Conservation (phyloP, 2,797 vertebrate genomes). For the Moxostoma hubbsi region DNA sequence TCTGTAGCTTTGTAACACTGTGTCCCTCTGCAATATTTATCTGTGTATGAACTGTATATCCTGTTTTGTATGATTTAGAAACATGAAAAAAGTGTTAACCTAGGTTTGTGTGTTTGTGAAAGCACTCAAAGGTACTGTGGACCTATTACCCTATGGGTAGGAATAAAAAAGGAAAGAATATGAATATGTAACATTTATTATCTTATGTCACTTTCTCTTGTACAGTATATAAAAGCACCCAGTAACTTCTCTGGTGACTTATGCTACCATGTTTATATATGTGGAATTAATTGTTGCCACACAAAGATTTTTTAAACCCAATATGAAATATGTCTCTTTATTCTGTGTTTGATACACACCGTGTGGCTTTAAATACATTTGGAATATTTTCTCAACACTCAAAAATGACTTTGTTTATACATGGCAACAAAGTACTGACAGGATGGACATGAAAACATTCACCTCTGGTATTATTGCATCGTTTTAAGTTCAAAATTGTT, state of each 20-base stretch:
- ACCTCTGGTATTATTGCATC: background rate
- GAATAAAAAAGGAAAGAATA: slow-evolving; percentile 91
- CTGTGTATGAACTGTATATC: slow-evolving; percentile 77
- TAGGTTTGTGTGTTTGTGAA: slow-evolving; percentile 97
- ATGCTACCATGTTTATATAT: slow-evolving; percentile 82
- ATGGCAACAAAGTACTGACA: slow-evolving; percentile 6
- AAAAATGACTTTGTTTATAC: background rate
- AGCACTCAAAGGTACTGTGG: slow-evolving; percentile 94
- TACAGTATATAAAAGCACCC: slow-evolving; percentile 93
- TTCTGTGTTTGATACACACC: slow-evolving; percentile 19
- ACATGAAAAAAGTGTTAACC: slow-evolving; percentile 85
- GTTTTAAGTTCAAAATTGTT: background rate
- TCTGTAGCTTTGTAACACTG: slow-evolving; percentile 90
- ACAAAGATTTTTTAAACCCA: slow-evolving; percentile 84
- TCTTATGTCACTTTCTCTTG: slow-evolving; percentile 92
- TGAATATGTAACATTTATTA: slow-evolving; percentile 91
- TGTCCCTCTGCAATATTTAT: slow-evolving; percentile 74
- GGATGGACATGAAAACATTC: background rate
- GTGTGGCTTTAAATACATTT: too few species aligned
- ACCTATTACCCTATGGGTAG: slow-evolving; percentile 99
- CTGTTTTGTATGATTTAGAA: slow-evolving; percentile 85
- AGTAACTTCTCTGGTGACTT: slow-evolving; percentile 73
- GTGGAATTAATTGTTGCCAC: slow-evolving; percentile 86
- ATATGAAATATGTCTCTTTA: slow-evolving; percentile 56
- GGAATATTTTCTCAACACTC: background rate